Percentiles rank a stretch among this genome's conserved stretches.
phyloP scores from a whole-genome alignment of 2,797 vertebrate species.

The Rhinophrynus dorsalis region DNA sequence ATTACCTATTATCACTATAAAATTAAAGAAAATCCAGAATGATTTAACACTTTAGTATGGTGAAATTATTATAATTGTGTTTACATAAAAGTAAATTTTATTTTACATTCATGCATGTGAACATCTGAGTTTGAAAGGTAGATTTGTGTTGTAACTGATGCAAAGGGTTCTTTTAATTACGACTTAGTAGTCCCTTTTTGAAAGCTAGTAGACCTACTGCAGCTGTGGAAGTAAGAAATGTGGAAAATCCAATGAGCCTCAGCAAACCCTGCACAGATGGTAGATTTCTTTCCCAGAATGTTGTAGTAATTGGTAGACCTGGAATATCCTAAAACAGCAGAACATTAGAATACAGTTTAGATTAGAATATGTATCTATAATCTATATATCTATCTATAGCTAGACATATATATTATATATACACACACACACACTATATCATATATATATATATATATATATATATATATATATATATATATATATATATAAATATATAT shows the following conservation, averaged over 20 bases:
- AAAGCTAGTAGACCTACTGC: conserved; percentile 72
- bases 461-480: no score
- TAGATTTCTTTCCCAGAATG: conserved; percentile 89
- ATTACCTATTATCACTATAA: neutral
- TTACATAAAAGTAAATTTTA: neutral
- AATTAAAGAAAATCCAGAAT: neutral
- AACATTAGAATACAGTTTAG: conserved; percentile 45
- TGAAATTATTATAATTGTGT: neutral
- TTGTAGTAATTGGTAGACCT: conserved; percentile 74
- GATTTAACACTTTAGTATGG: neutral
- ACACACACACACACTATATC: no score
- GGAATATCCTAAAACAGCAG: conserved; percentile 81
- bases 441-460: no score
- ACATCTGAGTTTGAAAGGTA: neutral
- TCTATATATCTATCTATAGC: no score
- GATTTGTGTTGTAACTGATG: neutral
- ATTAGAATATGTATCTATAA: no score
- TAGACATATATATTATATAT: no score
- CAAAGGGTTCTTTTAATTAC: conserved; percentile 53
- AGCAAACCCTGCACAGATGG: conserved; percentile 87
- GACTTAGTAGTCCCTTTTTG: conserved; percentile 77
- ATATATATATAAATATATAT: no score
- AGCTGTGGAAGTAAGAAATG: conserved; percentile 70
- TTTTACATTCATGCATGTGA: conserved; percentile 7
- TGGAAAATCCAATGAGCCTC: conserved; percentile 77